Evolutionary conservation across 2,888 invertebrate species (phyloP), one percentile per base, ranked within the genome.

Genomic region (Lingula anatina): DNA sequence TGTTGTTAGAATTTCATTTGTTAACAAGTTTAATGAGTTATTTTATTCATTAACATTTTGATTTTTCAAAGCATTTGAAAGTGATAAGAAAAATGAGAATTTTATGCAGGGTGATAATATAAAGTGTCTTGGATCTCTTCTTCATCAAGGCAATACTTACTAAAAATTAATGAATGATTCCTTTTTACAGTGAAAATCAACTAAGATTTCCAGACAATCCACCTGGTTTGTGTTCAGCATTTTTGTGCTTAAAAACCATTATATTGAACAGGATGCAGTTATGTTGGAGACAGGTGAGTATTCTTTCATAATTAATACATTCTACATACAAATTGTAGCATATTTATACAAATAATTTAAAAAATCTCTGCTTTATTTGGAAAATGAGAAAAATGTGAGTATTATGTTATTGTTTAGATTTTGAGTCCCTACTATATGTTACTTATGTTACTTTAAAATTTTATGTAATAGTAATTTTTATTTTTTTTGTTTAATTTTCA

Each of bases 151-250:
- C 18, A n/a, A 26, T 7, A 5, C 5, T 20, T 27, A 9, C 18
- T 39, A n/a, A 41, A 31, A 21, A 21, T 44, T 24, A 26, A 20
- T 46, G 40, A 40, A 28, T 44, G 21, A 25, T 28, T 47, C 62
- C 53, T 55, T 48, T 56, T 57, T 81, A 81, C 7, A 92, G 92
- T 81, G 87, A 87, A 68, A 93, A 93, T 79, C 81, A 83, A 24
- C 78, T 90, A 68, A 71, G 79, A 41, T 78, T 88, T 47, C 87
- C 89, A 25, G 81, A 78, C 50, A 74, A 81, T 46, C 67, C 78
- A 21, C 74, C 80, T 24, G 46, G 49, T 43, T 62, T 68, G 40
- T 62, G 81, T 1, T 77, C 81, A 5, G 73, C 82, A 60, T 88
- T 88, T 68, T 63, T 75, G 21, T 81, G 78, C 49, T 71, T 90